Percentiles rank a stretch among this genome's conserved stretches.
Conservation (phyloP, 2,888 invertebrate genomes). For the Lepetodrilus schrolli region DNA sequence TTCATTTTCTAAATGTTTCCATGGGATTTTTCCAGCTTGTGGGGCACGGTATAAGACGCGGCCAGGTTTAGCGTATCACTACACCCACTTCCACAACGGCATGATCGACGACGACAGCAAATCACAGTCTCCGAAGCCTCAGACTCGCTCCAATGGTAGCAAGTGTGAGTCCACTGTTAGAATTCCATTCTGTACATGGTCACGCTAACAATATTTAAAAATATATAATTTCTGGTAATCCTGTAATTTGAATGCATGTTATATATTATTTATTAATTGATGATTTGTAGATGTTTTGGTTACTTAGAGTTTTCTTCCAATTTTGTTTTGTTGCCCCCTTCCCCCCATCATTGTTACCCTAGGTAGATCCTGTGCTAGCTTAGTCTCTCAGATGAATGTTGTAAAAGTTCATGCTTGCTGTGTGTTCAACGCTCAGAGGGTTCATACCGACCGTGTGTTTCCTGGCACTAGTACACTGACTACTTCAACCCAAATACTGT, state of each 20-base stretch:
- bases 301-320: neutral
- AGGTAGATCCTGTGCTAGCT: neutral
- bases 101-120: slow-evolving; percentile 63
- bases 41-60: slow-evolving; percentile 97
- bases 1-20: too few relatives aligned
- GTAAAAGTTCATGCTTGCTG: neutral
- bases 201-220: neutral
- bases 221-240: neutral
- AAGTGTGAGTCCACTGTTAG: slow-evolving; percentile 31
- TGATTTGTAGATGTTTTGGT: slow-evolving; percentile 12
- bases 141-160: slow-evolving; percentile 48
- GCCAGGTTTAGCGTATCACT: slow-evolving; percentile 96
- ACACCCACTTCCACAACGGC: slow-evolving; percentile 86
- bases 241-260: slow-evolving; percentile 10
- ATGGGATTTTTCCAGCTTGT: slow-evolving; percentile 86
- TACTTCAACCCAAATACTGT: too few relatives aligned
- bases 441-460: too few relatives aligned
- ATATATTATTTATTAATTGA: neutral
- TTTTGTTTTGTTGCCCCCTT: slow-evolving; percentile 21
- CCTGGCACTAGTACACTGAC: too few relatives aligned
- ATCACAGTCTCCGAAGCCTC: slow-evolving; percentile 57
- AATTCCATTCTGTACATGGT: neutral
- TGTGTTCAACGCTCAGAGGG: too few relatives aligned
- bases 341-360: too few relatives aligned
- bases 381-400: neutral